A percentile compares a stretch with the other conserved stretches of the same genome.
Conservation (phyloP, 2,113 vertebrate species). For the Glaucomys volans region DNA sequence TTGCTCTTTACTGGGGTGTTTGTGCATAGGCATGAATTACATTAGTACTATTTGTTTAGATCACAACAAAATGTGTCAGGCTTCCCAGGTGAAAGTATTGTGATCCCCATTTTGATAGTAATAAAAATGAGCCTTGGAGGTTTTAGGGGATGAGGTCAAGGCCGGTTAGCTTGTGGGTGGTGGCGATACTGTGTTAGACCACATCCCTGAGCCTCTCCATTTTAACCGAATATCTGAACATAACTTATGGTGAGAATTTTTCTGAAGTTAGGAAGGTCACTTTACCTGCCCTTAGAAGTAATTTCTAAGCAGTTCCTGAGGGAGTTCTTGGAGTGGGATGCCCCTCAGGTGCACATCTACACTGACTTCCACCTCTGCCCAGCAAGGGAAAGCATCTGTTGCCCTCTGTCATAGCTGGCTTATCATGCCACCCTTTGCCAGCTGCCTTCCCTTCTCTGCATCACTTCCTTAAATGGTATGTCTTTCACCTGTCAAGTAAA, state of each 20-base stretch:
- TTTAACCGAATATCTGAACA: neutral
- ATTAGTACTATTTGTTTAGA: neutral
- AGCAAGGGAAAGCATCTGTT: neutral
- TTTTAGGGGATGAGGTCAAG: neutral
- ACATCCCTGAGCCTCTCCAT: neutral
- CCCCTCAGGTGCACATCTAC: neutral
- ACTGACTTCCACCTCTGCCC: neutral
- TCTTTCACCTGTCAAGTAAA: neutral
- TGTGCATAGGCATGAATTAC: neutral
- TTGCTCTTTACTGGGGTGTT: neutral
- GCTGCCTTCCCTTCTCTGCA: neutral
- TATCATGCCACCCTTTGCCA: neutral
- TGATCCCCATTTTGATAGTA: neutral
- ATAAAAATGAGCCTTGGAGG: neutral
- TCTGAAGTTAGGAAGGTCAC: neutral
- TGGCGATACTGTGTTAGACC: neutral
- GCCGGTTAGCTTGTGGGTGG: neutral
- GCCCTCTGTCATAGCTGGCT: neutral
- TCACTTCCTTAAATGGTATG: too few relatives aligned
- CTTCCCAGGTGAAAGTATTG: neutral
- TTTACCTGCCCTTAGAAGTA: neutral
- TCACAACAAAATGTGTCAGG: neutral
- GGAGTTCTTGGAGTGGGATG: too few relatives aligned
- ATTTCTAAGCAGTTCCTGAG: neutral
- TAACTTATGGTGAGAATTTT: neutral